A percentile compares a stretch with the other conserved stretches of the same genome.
These are phyloP conservation scores for Leptinotarsa texana DNA, from an alignment of 1,140 invertebrate species.

Conservation along the genomic window DNA sequence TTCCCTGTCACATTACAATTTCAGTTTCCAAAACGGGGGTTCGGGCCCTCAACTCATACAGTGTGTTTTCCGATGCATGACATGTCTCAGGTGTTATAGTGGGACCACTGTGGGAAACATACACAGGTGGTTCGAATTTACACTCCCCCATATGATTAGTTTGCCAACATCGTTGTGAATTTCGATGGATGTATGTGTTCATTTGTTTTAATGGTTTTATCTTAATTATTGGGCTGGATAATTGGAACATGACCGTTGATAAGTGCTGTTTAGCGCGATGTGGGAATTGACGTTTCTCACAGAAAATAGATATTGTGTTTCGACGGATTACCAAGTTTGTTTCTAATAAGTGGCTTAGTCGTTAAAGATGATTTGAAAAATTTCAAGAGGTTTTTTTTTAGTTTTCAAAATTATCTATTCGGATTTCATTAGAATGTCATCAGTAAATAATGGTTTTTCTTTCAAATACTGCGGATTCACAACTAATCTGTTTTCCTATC, in stretches of 20 bases:
- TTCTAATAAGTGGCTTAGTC: no score
- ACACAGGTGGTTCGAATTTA: conserved; percentile 16
- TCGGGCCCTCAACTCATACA: neutral
- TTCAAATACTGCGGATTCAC: no score
- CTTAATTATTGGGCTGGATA: conserved; percentile 20
- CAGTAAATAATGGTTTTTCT: no score
- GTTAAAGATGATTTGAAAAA: no score
- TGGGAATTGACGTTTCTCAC: conserved; percentile 7
- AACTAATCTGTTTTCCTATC: no score
- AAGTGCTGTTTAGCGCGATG: neutral
- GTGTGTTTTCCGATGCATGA: conserved; percentile 14
- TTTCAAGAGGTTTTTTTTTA: no score
- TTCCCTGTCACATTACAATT: neutral
- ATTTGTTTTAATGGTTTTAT: conserved; percentile 23
- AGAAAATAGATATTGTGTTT: neutral
- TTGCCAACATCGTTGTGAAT: conserved; percentile 4
- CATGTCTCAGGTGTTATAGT: conserved; percentile 6
- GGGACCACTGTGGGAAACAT: conserved; percentile 12
- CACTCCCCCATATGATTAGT: conserved; percentile 15
- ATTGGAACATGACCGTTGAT: conserved; percentile 19
- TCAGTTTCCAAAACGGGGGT: neutral
- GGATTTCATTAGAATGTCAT: no score
- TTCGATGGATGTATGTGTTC: conserved; percentile 12
- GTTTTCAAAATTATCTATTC: no score
- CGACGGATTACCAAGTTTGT: no score